Percentiles rank a stretch among this genome's conserved stretches.
Evolutionary conservation across 2,113 vertebrate genomes (phyloP).

Genomic region (Syngnathus typhle): DNA sequence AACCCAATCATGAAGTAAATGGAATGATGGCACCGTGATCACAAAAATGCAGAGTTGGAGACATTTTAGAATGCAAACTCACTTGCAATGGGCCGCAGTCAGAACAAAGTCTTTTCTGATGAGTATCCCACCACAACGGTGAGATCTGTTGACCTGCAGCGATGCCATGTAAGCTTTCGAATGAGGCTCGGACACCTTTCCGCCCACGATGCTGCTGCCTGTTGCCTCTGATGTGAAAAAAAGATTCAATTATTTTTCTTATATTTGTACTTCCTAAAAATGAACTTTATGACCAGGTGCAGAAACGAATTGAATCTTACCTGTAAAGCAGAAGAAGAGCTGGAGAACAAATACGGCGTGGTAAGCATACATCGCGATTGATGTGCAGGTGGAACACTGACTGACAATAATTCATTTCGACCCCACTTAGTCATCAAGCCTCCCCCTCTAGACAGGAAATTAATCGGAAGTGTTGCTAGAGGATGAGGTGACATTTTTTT

Average conservation of each 20-base stretch:
- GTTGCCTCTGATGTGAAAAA: slow-evolving; percentile 46
- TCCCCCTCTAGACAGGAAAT: slow-evolving; percentile 20
- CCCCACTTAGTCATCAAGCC: neutral
- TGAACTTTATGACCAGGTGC: neutral
- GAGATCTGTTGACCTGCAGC: neutral
- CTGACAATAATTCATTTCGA: neutral
- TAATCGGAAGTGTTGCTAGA: neutral
- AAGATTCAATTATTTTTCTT: neutral
- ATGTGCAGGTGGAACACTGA: neutral
- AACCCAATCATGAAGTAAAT: neutral
- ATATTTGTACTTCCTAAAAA: neutral
- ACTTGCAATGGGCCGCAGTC: slow-evolving; percentile 58
- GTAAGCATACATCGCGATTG: slow-evolving; percentile 9
- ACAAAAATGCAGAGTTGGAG: neutral
- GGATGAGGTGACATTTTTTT: slow-evolving; percentile 3
- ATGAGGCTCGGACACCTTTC: slow-evolving; percentile 62
- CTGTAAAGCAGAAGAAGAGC: slow-evolving; percentile 17
- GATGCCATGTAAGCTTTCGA: slow-evolving; percentile 79
- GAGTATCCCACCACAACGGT: slow-evolving; percentile 63
- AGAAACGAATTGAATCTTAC: slow-evolving; percentile 25
- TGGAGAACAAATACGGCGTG: slow-evolving; percentile 16
- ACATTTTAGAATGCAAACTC: slow-evolving; percentile 15
- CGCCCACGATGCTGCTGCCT: slow-evolving; percentile 69
- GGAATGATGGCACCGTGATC: neutral
- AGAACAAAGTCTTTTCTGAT: slow-evolving; percentile 61